Base-by-base conservation (phyloP, 2,113 vertebrate species). In the Archocentrus centrarchus region DNA sequence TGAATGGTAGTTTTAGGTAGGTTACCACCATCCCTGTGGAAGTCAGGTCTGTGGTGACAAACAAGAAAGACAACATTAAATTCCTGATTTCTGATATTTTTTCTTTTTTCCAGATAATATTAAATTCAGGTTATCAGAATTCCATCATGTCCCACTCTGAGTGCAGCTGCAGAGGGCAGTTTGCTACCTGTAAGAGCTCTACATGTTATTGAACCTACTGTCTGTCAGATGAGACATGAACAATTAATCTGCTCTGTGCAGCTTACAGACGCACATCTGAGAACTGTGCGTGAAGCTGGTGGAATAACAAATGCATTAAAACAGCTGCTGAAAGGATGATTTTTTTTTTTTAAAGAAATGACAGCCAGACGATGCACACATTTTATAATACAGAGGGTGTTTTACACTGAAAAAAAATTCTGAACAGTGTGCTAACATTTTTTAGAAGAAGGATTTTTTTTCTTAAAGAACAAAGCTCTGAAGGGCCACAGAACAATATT, bases 1-100 rank as follows among this genome's bases (percentile, higher is more conserved):
- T 53, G 7, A 53, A 8, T 6, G 7, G 24, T 5, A 32, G 24
- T 73, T 53, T 0, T 18, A 6, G 11, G 24, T 0, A 68, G 50
- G 22, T 11, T 11, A 6, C 18, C 15, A 10, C 59, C 59, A 61
- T 32, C 32, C 17, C 17, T 37, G 61, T 39, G 61, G 17, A 35
- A 13, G 18, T 11, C 66, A 20, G 27, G 20, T 53, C 44, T 53
- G 9, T 17, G 53, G 44, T 13, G 17, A 53, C 66, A 73, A 53
- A 50, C 9, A 50, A 30, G 13, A 15, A 15, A 50, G 47, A 50
- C 47, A 2, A 50, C 47, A 50, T 50, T 17, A 50, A 50, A 50
- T 5, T 50, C 17, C 14, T 17, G 47, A 53, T 24, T 32, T 73
- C 24, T 30, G 24, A 30, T 30, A 30, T 53, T 70, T 70, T 18